phyloP scores from a whole-genome alignment of 1,140 invertebrate species.

The Drosophila busckii region DNA sequence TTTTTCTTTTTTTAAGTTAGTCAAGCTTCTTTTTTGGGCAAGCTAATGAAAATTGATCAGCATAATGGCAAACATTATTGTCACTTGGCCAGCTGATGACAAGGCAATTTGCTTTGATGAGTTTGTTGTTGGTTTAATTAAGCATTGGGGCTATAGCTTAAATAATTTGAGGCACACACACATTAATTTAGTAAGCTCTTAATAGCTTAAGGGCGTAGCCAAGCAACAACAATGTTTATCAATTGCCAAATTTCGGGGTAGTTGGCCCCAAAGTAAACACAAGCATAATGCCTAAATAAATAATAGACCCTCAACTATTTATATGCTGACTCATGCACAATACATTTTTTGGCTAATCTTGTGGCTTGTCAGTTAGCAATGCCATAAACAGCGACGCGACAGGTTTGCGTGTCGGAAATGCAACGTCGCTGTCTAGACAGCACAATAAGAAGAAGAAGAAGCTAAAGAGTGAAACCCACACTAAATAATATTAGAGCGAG shows the following conservation, averaged over 20 bases:
- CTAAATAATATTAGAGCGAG: conserved; percentile 33
- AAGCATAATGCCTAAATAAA: conserved; percentile 2
- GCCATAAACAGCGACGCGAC: conserved; percentile 48
- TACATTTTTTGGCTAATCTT: conserved; percentile 17
- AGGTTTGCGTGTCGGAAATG: conserved; percentile 60
- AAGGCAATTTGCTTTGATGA: conserved; percentile 41
- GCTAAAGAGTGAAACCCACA: too few relatives aligned
- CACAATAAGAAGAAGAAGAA: conserved; percentile 31
- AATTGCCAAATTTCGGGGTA: too few relatives aligned
- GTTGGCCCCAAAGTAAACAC: conserved; percentile 1
- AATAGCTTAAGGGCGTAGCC: neutral
- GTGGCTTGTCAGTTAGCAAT: conserved; percentile 2
- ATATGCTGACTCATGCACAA: conserved; percentile 26
- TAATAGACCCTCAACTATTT: conserved; percentile 13
- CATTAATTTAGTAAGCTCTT: conserved; percentile 10
- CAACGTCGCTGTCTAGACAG: conserved; percentile 63
- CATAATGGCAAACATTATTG: conserved; percentile 34
- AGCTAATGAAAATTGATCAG: conserved; percentile 62
- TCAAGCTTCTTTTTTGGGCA: neutral
- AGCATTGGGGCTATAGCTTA: conserved; percentile 20
- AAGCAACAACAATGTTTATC: neutral
- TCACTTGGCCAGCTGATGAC: too few relatives aligned
- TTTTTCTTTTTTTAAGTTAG: conserved; percentile 2
- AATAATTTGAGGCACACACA: conserved; percentile 23
- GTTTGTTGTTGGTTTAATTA: conserved; percentile 25